Evolutionary conservation across 2,888 invertebrate genomes (phyloP).

Genomic region (Melanostoma scalare): DNA sequence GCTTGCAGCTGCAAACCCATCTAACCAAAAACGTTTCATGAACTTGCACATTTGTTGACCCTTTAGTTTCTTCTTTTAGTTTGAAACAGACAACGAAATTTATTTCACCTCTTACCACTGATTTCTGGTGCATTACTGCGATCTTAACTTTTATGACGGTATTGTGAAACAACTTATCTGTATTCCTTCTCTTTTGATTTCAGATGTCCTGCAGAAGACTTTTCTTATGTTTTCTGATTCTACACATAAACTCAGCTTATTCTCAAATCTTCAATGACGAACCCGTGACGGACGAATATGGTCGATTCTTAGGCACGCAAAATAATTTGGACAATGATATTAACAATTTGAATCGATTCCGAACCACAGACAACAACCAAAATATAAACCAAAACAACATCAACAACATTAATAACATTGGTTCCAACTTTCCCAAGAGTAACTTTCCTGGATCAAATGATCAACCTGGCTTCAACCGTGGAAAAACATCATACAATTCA

Average conservation of each 20-base stretch:
- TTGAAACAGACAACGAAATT: too few relatives aligned
- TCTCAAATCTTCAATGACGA: conserved; percentile 47
- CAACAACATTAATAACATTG: neutral
- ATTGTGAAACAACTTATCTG: neutral
- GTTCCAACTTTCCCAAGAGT: conserved; percentile 17
- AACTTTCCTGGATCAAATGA: conserved; percentile 69
- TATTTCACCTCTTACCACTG: too few relatives aligned
- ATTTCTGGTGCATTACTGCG: too few relatives aligned
- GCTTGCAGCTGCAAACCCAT: too few relatives aligned
- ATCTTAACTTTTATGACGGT: too few relatives aligned
- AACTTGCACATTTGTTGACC: too few relatives aligned
- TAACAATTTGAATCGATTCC: conserved; percentile 42
- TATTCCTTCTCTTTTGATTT: conserved; percentile 13
- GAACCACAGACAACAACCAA: conserved; percentile 27
- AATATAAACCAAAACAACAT: neutral
- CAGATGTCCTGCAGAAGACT: conserved; percentile 41
- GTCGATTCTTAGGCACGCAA: conserved; percentile 23
- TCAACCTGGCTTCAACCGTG: conserved; percentile 75
- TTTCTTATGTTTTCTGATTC: conserved; percentile 15
- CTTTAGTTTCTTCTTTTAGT: too few relatives aligned
- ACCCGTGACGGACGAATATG: conserved; percentile 39
- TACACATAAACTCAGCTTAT: conserved; percentile 27
- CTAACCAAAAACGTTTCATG: too few relatives aligned
- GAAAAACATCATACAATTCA: conserved; percentile 78
- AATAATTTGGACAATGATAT: conserved; percentile 33